Percentiles rank a stretch among this genome's conserved stretches.
phyloP scores from a whole-genome alignment of 1,140 invertebrate genomes.

The Ctenoplectra terminalis region DNA sequence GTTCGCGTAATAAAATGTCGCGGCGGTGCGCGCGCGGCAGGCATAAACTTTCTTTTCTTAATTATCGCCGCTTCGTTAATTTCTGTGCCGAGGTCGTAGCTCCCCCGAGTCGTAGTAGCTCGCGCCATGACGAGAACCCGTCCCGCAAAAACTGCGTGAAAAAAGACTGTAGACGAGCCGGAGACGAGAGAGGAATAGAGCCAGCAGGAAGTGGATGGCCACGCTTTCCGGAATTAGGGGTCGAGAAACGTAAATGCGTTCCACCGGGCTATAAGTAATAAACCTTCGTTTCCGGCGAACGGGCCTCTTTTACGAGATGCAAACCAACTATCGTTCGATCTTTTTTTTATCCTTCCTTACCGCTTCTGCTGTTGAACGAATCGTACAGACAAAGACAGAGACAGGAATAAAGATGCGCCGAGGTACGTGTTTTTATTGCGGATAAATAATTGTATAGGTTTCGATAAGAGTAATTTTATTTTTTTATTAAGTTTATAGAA shows the following conservation, averaged over 20 bases:
- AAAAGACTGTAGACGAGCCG: background rate
- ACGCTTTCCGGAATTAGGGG: slow-evolving; percentile 62
- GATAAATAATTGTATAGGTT: no score
- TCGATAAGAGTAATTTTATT: no score
- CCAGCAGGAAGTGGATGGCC: slow-evolving; percentile 42
- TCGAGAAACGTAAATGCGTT: slow-evolving; percentile 46
- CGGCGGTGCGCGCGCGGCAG: slow-evolving; percentile 34
- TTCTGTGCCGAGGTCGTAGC: slow-evolving; percentile 60
- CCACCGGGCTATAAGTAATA: slow-evolving; percentile 33
- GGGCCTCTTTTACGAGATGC: slow-evolving; percentile 38
- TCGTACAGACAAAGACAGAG: background rate
- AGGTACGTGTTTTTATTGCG: no score
- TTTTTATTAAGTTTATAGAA: no score
- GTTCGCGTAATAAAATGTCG: slow-evolving; percentile 62
- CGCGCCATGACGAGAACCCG: background rate
- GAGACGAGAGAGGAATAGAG: slow-evolving; percentile 11
- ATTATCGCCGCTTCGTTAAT: slow-evolving; percentile 74
- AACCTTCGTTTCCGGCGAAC: slow-evolving; percentile 32
- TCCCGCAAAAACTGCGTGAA: slow-evolving; percentile 19
- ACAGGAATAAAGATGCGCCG: background rate
- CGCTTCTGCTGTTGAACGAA: no score
- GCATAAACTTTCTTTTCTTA: slow-evolving; percentile 71
- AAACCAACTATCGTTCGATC: background rate
- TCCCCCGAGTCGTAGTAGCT: background rate
- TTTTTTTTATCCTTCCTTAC: no score